Base-by-base conservation (phyloP, 2,888 invertebrate genomes). In the Corbicula japonica region DNA sequence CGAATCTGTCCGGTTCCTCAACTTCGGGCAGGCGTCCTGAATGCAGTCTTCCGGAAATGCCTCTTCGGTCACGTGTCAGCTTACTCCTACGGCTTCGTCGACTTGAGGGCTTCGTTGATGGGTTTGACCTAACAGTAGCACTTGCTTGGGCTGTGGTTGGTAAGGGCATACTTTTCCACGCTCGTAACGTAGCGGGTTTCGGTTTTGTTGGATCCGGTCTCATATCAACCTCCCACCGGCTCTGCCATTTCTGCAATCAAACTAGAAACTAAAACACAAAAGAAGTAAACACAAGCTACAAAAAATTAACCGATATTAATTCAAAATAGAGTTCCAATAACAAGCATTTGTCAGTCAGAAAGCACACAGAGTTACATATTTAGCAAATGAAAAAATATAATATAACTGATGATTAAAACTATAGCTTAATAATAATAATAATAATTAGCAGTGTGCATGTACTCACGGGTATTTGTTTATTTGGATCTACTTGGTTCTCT, bases 181-280 rank as follows among this genome's bases (percentile, higher is more conserved):
- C 48, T 38, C 70, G 50, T 18, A 83, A 46, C 4, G 48, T 50
- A 10, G 38, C 34, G 8, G 54, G 18, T 15, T 72, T 41, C 12
- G 46, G 44, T 54, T 62, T 72, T 21, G 35, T 30, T 8, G 78
- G 76, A n/a, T 70, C 73, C 23, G 82, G 82, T 46, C 82, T 30
- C 79, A 83, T 73, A 50, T 79, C 82, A 6, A 76, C 61, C 46
- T 83, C 82, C 82, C 82, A 83, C 46, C 70, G 76, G 41, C 79
- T 78, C 54, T 79, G 82, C 82, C 82, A 83, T 46, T 56, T 63
- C 82, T 83, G 70, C 32, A 76, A n/a, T n/a, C n/a, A n/a, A n/a
- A n/a, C n/a, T n/a, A n/a, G n/a, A n/a, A n/a, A n/a, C n/a, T n/a
- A n/a, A n/a, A n/a, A n/a, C n/a, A n/a, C n/a, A n/a, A n/a, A n/a